Base-by-base conservation (phyloP, 2,113 vertebrate genomes). In the Festucalex cinctus region DNA sequence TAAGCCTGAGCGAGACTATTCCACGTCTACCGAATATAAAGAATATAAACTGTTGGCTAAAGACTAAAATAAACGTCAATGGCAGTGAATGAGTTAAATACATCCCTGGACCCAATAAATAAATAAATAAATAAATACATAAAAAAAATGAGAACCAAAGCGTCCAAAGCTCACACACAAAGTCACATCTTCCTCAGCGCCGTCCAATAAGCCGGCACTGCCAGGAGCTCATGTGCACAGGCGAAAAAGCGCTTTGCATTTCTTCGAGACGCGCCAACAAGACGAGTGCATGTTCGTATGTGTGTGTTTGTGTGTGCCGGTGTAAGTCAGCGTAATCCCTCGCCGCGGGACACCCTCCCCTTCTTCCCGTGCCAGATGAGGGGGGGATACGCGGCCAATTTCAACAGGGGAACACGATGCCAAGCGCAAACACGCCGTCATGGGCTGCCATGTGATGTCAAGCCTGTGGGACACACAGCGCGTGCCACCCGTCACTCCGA, bases 351-450 rank as follows among this genome's bases (percentile, higher is more conserved):
- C 68, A 77, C 79, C 71, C 81, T 86, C 66, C 78, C 78, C 76
- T 86, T 84, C 79, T 88, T 82, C 81, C 66, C 60, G 70, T 85
- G 89, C 91, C 90, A 91, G 90, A 86, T 85, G 83, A 80, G 83
- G 68, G 36, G 3, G 36, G 59, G 77, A 84, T 76, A 82, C 79
- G 74, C 75, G 88, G 88, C 90, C 90, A 91, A 85, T 73, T 66
- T 83, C 68, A 56, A 85, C 64, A 63, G 75, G 74, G 36, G 75
- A 81, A 66, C 68, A 67, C 60, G 72, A 70, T 82, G 87, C 83
- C 88, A 90, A 72, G 65, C 58, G 65, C 65, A 20, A 77, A 75
- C 73, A 63, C 20, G 9, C 58, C 75, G 57, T 78, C 85, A 74
- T 76, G 75, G 72, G 24, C 76, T 56, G 73, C 60, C 78, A 82